Evolutionary conservation across 2,888 invertebrate species (phyloP).

Genomic region (Leptura quadrifasciata): DNA sequence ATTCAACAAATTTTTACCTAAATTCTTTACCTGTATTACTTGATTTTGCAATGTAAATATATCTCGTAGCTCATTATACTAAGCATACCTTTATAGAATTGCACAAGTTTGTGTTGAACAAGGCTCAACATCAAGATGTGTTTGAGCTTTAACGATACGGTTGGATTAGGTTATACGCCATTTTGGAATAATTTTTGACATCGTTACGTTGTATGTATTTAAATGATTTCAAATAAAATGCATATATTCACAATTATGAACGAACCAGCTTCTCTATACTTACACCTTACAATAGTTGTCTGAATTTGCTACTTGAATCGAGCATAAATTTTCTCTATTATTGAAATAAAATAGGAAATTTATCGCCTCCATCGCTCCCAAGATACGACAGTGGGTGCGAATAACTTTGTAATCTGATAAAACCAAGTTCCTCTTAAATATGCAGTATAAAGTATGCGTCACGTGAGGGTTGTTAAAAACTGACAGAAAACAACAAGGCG

Average conservation of each 20-base stretch:
- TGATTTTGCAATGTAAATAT: too few relatives aligned
- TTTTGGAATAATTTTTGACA: too few relatives aligned
- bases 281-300: neutral
- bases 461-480: conserved; percentile 5
- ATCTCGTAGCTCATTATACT: too few relatives aligned
- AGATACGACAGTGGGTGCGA: conserved; percentile 9
- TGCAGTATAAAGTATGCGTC: neutral
- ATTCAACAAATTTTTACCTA: too few relatives aligned
- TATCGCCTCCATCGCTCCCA: conserved; percentile 22
- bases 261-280: neutral
- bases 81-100: too few relatives aligned
- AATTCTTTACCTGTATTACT: too few relatives aligned
- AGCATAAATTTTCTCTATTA: neutral
- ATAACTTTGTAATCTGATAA: conserved; percentile 19
- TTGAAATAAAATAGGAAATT: conserved; percentile 20
- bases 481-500: neutral
- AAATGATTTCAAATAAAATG: neutral
- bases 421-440: conserved; percentile 8
- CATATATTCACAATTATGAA: neutral
- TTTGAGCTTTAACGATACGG: too few relatives aligned
- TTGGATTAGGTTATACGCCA: too few relatives aligned
- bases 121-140: too few relatives aligned
- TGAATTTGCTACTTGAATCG: neutral
- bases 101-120: too few relatives aligned
- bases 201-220: neutral